Evolutionary conservation across 2,888 invertebrate genomes (phyloP), one percentile per base, ranked within the genome.

Genomic region (Tinea semifulvella): DNA sequence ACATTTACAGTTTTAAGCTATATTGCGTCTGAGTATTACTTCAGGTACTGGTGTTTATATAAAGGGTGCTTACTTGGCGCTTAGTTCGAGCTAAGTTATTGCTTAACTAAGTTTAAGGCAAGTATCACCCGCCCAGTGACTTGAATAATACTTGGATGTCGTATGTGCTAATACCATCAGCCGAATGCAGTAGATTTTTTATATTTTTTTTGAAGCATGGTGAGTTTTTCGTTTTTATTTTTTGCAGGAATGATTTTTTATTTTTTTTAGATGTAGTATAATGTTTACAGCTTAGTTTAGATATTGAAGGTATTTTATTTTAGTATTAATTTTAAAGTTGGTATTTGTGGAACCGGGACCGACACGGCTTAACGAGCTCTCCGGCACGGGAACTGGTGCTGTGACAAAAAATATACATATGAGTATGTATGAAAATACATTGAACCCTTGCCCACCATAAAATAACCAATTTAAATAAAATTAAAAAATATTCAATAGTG

Each of bases 1-100:
- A n/a, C n/a, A n/a, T n/a, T n/a, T n/a, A n/a, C n/a, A 31, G 2
- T n/a, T 31, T 4, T 13, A 4, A 27, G 83, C 85, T 79, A 71
- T 83, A 82, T 84, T 84, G 88, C 84, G 83, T 85, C 84, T 93
- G 96, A 96, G 96, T 96, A 96, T 96, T 96, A 94, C 94, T 94
- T 96, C 95, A 96, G 96, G 96, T 96, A 96, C 96, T 96, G 96
- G 95, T 91, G 82, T 60, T 57, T 62, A 52, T 46, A 50, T 44
- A 51, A 57, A 58, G 62, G 62, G 56, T 22, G 22, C 8, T 22
- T 5, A 22, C 22, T 22, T 22, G 22, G 22, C 22, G 22, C 8
- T 22, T 22, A 22, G 27, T 10, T 11, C 10, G 3, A n/a, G 27
- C 11, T 36, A 36, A 8, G 14, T 36, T 3, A 17, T 13, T 2